phyloP scores from a whole-genome alignment of 1,140 invertebrate genomes.

The Aphaenogaster ashmeadi region DNA sequence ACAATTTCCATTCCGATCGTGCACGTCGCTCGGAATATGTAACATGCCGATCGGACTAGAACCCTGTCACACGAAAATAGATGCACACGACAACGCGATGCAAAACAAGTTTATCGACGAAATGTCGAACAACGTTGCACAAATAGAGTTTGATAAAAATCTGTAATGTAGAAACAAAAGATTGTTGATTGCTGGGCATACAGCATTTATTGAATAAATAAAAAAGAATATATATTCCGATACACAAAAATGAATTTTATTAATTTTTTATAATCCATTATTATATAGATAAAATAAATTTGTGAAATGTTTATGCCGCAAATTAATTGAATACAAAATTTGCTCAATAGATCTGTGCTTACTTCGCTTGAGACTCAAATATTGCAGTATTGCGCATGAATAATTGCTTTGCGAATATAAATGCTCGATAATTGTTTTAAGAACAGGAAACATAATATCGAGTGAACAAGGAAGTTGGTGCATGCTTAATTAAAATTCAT shows the following conservation, averaged over 20 bases:
- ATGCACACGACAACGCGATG: neutral
- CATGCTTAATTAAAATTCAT: constrained; percentile 3
- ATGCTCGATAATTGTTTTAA: neutral
- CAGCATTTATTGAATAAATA: neutral
- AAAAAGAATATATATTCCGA: neutral
- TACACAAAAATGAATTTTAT: neutral
- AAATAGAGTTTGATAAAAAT: constrained; percentile 39
- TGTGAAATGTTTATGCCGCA: neutral
- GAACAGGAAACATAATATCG: neutral
- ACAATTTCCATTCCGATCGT: constrained; percentile 62
- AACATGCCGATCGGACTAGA: constrained; percentile 22
- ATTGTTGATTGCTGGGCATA: too few relatives aligned
- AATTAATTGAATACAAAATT: constrained; percentile 13
- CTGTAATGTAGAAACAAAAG: neutral
- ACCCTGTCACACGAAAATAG: constrained; percentile 45
- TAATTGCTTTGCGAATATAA: neutral
- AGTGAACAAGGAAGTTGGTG: neutral
- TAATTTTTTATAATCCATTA: neutral
- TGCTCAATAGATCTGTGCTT: neutral
- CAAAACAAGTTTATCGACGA: constrained; percentile 47
- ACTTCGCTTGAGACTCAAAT: neutral
- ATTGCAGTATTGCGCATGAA: neutral
- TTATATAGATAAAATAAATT: neutral
- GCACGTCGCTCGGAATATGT: constrained; percentile 35
- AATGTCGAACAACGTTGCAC: constrained; percentile 12